Evolutionary conservation across 1,140 invertebrate genomes (phyloP).

Genomic region (Sarcophaga bullata): DNA sequence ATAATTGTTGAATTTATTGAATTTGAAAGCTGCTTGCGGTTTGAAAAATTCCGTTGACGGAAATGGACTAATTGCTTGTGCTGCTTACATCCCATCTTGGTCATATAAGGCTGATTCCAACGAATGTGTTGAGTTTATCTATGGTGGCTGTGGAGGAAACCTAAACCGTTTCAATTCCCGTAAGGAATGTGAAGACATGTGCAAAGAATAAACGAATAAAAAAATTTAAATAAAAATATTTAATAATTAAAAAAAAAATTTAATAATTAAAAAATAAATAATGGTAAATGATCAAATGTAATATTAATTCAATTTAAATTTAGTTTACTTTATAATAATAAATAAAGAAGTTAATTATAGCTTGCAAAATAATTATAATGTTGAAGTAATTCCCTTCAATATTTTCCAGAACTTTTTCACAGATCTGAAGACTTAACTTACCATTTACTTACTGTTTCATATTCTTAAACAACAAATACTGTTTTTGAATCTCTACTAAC

Average conservation of each 20-base stretch:
- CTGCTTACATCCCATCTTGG: slow-evolving; percentile 37
- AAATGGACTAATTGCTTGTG: slow-evolving; percentile 68
- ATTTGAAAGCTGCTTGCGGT: slow-evolving; percentile 65
- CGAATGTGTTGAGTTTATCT: slow-evolving; percentile 72
- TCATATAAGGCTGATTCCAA: slow-evolving; percentile 74
- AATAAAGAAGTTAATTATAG: too few relatives aligned
- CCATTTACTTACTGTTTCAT: too few relatives aligned
- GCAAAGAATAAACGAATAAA: slow-evolving; percentile 52
- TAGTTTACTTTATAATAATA: too few relatives aligned
- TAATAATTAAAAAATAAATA: background rate
- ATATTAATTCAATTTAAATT: too few relatives aligned
- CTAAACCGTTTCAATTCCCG: slow-evolving; percentile 78
- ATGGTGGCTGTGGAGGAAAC: slow-evolving; percentile 82
- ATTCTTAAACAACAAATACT: too few relatives aligned
- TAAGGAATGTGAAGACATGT: slow-evolving; percentile 72
- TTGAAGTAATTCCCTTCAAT: too few relatives aligned
- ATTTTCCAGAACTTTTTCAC: too few relatives aligned
- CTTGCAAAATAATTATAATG: too few relatives aligned
- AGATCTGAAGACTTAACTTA: too few relatives aligned
- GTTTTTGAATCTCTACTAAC: too few relatives aligned
- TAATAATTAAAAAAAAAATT: background rate
- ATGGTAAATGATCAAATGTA: too few relatives aligned
- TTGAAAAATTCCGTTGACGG: slow-evolving; percentile 80
- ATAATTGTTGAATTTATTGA: background rate
- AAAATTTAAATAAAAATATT: background rate